Evolutionary conservation across 2,888 invertebrate species (phyloP), one percentile per base, ranked within the genome.

Genomic region (Tryphoninae sp.): DNA sequence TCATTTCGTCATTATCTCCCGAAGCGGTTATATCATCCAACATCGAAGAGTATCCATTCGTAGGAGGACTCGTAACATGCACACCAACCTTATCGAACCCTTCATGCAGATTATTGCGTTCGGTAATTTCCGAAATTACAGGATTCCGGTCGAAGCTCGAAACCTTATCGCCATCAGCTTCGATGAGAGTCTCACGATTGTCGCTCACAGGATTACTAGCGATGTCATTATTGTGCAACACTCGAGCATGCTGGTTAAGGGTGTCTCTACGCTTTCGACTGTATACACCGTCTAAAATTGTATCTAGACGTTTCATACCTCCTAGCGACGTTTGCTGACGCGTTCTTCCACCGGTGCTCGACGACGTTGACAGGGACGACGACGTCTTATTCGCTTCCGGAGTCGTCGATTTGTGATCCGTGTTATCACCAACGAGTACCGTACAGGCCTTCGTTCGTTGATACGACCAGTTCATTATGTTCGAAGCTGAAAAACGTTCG

Each of bases 381-480:
- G 96, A 93, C 87, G 96, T 95, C 89, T 95, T 95, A 92, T 96
- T 95, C 89, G 93, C 95, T 89, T 95, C 95, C 84, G 95, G 93
- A 86, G 95, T 94, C 87, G 95, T 94, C 84, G 95, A 94, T 92
- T 96, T 96, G 78, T 96, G 94, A 80, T 96, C 94, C 85, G 92
- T 89, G 89, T 95, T 95, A 91, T 96, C 96, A 87, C 96, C 96
- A 87, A 97, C 96, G 90, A 97, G 93, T 88, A 97, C 96, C 90
- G 96, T 95, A 94, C 97, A 97, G 81, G 96, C 95, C 92, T 96
- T 96, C 86, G 96, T 94, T 89, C 95, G 96, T 92, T 96, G 96
- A 93, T 96, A 96, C 92, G 96, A 96, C 96, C 96, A 96, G 92
- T 96, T 96, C 89, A 97, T 94, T 88, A 96, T 94, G 93, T 96